Evolutionary conservation across 2,113 vertebrate genomes (phyloP).

Genomic region (Silurus asotus): DNA sequence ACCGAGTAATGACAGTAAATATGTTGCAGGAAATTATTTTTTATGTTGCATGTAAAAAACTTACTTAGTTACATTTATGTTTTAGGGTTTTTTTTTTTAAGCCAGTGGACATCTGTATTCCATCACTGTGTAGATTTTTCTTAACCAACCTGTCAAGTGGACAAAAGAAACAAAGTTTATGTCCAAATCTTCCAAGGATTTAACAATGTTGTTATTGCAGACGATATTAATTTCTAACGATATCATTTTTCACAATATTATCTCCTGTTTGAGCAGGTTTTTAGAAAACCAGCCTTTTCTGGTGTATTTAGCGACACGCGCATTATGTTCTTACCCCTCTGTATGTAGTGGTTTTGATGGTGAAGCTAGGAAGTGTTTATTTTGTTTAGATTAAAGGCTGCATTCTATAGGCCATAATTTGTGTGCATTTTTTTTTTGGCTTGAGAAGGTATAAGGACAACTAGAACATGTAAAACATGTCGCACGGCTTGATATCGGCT

Average conservation of each 20-base stretch:
- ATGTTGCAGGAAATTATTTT: not conserved
- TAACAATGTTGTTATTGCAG: not conserved
- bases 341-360: slow-evolving; percentile 37
- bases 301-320: not conserved
- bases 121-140: not conserved
- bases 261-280: not conserved
- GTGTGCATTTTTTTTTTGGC: slow-evolving; percentile 49
- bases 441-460: slow-evolving; percentile 39
- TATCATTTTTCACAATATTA: not conserved
- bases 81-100: not conserved
- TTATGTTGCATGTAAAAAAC: not conserved
- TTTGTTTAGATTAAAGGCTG: slow-evolving; percentile 23
- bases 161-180: not conserved
- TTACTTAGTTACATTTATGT: not conserved
- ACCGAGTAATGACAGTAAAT: not conserved
- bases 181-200: not conserved
- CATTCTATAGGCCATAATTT: slow-evolving; percentile 57
- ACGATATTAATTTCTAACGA: not conserved
- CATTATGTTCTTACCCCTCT: not conserved
- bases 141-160: not conserved
- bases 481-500: slow-evolving; percentile 64
- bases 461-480: slow-evolving; percentile 62
- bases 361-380: slow-evolving; percentile 12
- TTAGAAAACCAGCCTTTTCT: not conserved
- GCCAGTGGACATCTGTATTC: too few species aligned